Evolutionary conservation across 2,888 invertebrate genomes (phyloP).

Genomic region (Chrysolina americana): DNA sequence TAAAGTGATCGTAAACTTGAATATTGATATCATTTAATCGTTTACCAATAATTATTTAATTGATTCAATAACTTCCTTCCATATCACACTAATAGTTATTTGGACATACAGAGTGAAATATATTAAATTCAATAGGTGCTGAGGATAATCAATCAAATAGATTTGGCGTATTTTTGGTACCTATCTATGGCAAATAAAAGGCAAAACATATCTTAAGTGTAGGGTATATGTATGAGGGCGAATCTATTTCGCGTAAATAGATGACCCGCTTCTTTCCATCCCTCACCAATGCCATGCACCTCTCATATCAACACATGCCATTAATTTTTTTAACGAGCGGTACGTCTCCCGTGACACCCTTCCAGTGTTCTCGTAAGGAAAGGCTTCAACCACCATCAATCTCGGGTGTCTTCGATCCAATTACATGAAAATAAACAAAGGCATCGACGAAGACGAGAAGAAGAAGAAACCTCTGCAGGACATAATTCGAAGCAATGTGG

Average conservation of each 20-base stretch:
- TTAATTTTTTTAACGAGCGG: conserved; percentile 34
- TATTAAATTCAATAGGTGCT: too few species aligned
- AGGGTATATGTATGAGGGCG: not conserved
- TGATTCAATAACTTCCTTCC: too few species aligned
- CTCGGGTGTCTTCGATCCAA: conserved; percentile 38
- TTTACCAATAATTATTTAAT: too few species aligned
- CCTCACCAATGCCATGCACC: not conserved
- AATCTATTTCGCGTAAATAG: not conserved
- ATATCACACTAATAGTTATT: too few species aligned
- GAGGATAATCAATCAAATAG: too few species aligned
- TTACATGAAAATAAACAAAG: conserved; percentile 39
- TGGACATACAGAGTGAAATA: too few species aligned
- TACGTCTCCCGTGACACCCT: conserved; percentile 30
- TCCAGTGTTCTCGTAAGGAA: conserved; percentile 16
- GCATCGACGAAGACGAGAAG: conserved; percentile 2
- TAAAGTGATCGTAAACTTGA: too few species aligned
- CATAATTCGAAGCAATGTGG: conserved; percentile 49
- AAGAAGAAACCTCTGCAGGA: conserved; percentile 32
- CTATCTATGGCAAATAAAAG: too few species aligned
- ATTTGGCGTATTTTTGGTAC: too few species aligned
- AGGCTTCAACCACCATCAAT: conserved; percentile 25
- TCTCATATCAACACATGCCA: conserved; percentile 21
- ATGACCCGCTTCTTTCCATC: not conserved
- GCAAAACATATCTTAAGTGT: too few species aligned
- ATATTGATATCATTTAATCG: too few species aligned